Evolutionary conservation across 2,888 invertebrate species (phyloP).

Genomic region (Drosophila tripunctata): DNA sequence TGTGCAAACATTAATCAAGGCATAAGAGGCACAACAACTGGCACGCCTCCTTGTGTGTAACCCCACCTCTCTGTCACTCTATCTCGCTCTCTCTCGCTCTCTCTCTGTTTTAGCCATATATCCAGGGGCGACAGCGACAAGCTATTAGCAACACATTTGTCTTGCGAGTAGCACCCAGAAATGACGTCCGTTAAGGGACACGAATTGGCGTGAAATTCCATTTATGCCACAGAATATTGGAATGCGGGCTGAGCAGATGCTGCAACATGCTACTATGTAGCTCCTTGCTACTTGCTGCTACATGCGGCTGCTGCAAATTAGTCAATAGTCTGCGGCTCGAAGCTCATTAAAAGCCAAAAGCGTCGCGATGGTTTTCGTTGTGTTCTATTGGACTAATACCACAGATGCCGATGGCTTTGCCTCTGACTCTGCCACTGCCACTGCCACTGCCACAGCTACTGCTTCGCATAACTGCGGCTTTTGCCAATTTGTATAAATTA

Average conservation of each 20-base stretch:
- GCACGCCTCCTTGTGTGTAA: slow-evolving; percentile 14
- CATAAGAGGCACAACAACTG: slow-evolving; percentile 29
- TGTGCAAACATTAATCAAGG: slow-evolving; percentile 66
- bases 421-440: background rate
- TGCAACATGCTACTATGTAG: slow-evolving; percentile 10
- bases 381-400: background rate
- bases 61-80: background rate
- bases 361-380: background rate
- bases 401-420: background rate
- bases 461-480: slow-evolving; percentile 20
- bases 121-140: slow-evolving; percentile 60
- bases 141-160: slow-evolving; percentile 80
- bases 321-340: slow-evolving; percentile 65
- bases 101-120: slow-evolving; percentile 15
- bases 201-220: slow-evolving; percentile 62
- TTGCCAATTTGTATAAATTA: slow-evolving; percentile 72
- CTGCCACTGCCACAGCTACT: background rate
- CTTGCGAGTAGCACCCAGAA: slow-evolving; percentile 50
- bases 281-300: slow-evolving; percentile 59
- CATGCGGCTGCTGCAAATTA: slow-evolving; percentile 70
- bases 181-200: slow-evolving; percentile 34
- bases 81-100: background rate
- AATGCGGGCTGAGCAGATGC: slow-evolving; percentile 45
- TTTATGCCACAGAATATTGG: slow-evolving; percentile 57
- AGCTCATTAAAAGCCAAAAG: slow-evolving; percentile 62